Percentiles rank a stretch among this genome's conserved stretches.
Conservation (phyloP, 2,113 vertebrate species). For the Syrmaticus mikado region DNA sequence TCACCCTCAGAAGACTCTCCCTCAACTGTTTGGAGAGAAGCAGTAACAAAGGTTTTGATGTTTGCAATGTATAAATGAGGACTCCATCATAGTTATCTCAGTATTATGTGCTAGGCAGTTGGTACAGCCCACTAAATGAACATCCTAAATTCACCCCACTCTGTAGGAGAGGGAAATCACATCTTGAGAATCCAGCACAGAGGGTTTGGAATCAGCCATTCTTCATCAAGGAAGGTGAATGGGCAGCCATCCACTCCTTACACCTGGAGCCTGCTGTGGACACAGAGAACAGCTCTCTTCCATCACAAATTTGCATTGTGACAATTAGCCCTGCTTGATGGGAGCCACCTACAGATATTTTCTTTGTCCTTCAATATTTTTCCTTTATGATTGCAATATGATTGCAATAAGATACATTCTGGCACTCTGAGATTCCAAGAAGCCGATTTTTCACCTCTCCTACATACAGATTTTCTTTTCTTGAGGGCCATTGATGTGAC, state of each 20-base stretch:
- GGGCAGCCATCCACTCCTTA: background rate
- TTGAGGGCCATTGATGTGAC: background rate
- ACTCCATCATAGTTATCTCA: background rate
- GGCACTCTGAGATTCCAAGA: background rate
- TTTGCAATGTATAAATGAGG: background rate
- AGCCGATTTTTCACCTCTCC: background rate
- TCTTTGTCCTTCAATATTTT: background rate
- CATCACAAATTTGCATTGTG: background rate
- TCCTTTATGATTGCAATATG: background rate
- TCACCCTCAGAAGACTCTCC: background rate
- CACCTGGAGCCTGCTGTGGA: background rate
- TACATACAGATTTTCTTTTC: background rate
- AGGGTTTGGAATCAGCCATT: background rate
- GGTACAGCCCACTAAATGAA: background rate
- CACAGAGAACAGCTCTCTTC: background rate
- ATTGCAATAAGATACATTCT: background rate
- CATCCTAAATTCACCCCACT: background rate
- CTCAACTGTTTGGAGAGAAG: background rate
- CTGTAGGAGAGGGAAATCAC: background rate
- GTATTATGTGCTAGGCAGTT: background rate
- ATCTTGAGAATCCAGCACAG: background rate
- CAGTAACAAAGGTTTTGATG: background rate
- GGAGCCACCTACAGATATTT: too few relatives aligned
- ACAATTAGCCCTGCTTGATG: background rate
- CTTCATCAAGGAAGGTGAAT: background rate